Percentiles rank a stretch among this genome's conserved stretches.
phyloP scores from a whole-genome alignment of 2,113 vertebrate genomes.

The Lagopus muta region DNA sequence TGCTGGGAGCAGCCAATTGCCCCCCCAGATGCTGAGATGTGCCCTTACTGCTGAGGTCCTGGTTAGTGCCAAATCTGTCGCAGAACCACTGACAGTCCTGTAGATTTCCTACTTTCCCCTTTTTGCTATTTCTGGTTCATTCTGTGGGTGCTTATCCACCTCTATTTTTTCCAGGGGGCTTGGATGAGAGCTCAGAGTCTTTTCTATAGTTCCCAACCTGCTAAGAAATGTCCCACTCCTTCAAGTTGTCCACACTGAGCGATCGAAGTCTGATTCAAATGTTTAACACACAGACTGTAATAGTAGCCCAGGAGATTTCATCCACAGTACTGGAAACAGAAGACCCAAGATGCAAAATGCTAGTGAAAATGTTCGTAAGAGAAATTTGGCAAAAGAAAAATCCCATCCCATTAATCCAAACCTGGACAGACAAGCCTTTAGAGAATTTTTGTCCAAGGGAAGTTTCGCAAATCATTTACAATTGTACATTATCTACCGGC shows the following conservation, averaged over 20 bases:
- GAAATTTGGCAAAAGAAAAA: constrained; percentile 1
- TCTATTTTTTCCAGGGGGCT: background rate
- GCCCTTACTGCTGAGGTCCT: background rate
- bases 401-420: background rate
- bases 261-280: constrained; percentile 52
- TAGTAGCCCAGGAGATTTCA: constrained; percentile 29
- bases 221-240: background rate
- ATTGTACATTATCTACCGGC: constrained; percentile 9
- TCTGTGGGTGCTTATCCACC: background rate
- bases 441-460: constrained; percentile 3
- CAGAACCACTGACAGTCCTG: background rate
- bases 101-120: background rate
- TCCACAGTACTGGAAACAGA: background rate
- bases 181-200: background rate
- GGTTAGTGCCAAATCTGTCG: background rate
- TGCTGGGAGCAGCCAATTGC: background rate
- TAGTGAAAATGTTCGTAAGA: background rate
- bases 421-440: background rate
- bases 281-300: constrained; percentile 20
- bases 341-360: constrained; percentile 9
- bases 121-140: background rate
- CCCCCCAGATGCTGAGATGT: background rate
- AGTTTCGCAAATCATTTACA: background rate
- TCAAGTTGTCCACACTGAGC: constrained; percentile 11
- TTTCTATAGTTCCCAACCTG: background rate